Conservation (phyloP, 2,113 vertebrate species). For the Equus quagga region DNA sequence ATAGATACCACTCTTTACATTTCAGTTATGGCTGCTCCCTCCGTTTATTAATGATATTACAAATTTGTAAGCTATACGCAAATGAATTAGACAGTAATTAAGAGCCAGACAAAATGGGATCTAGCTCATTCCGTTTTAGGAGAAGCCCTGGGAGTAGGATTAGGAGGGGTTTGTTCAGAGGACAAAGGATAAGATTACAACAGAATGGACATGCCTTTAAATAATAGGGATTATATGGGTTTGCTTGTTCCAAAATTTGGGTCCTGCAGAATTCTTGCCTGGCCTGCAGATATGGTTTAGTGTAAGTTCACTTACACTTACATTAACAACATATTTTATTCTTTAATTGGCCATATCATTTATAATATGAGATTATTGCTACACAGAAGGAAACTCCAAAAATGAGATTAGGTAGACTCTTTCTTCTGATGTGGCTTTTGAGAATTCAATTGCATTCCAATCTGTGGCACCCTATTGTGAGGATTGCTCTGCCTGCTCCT, state of each 20-base stretch:
- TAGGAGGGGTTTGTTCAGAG: not conserved
- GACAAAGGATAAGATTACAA: not conserved
- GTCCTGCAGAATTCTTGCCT: not conserved
- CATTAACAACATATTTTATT: not conserved
- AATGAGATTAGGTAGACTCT: not conserved
- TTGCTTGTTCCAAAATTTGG: not conserved
- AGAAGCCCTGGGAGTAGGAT: not conserved
- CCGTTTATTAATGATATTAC: not conserved
- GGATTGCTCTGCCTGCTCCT: not conserved
- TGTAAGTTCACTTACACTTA: too few species aligned
- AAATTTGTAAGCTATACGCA: not conserved
- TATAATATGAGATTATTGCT: not conserved
- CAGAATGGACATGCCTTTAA: not conserved
- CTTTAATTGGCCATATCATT: not conserved
- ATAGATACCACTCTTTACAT: not conserved
- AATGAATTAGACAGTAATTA: not conserved
- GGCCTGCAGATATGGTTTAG: not conserved
- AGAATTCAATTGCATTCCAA: not conserved
- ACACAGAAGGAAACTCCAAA: not conserved
- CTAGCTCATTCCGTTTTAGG: not conserved
- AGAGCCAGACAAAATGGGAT: not conserved
- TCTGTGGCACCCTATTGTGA: rapidly evolving
- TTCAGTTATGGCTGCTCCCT: not conserved
- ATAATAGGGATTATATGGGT: not conserved
- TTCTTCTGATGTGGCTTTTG: not conserved